Evolutionary conservation across 2,888 invertebrate genomes (phyloP).

Genomic region (Gastracanthus pulcherrimus): DNA sequence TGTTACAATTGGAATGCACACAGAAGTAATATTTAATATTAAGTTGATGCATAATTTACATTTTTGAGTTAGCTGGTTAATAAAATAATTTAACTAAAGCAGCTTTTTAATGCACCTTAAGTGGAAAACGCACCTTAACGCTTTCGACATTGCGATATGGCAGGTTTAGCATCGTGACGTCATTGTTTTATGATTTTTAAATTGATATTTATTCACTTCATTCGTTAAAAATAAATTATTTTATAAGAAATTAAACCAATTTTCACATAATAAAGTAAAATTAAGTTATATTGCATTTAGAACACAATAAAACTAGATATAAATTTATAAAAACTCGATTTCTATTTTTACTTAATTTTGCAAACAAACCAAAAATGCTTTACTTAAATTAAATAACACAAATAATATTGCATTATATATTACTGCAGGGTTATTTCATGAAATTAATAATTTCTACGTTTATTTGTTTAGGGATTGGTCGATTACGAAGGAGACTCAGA

Average conservation of each 20-base stretch:
- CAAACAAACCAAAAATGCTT: too few species aligned
- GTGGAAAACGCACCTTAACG: background rate
- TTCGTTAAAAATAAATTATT: background rate
- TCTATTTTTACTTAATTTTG: too few species aligned
- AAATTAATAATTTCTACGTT: background rate
- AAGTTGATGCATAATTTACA: background rate
- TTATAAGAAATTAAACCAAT: too few species aligned
- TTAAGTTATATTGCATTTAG: too few species aligned
- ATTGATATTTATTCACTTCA: background rate
- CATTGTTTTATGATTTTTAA: background rate
- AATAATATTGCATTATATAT: too few species aligned
- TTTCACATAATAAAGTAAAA: too few species aligned
- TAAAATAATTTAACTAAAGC: background rate
- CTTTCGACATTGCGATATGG: background rate
- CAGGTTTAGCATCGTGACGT: background rate
- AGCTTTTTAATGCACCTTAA: background rate
- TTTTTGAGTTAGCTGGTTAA: background rate
- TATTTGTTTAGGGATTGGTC: constrained; percentile 87
- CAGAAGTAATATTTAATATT: background rate
- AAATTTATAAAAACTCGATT: too few species aligned
- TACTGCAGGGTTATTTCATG: too few species aligned
- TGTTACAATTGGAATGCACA: background rate
- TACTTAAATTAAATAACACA: too few species aligned
- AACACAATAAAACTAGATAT: too few species aligned
- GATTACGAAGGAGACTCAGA: constrained; percentile 99